phyloP scores from a whole-genome alignment of 2,888 invertebrate species.

The Ashinkailepas kermadecensis region DNA sequence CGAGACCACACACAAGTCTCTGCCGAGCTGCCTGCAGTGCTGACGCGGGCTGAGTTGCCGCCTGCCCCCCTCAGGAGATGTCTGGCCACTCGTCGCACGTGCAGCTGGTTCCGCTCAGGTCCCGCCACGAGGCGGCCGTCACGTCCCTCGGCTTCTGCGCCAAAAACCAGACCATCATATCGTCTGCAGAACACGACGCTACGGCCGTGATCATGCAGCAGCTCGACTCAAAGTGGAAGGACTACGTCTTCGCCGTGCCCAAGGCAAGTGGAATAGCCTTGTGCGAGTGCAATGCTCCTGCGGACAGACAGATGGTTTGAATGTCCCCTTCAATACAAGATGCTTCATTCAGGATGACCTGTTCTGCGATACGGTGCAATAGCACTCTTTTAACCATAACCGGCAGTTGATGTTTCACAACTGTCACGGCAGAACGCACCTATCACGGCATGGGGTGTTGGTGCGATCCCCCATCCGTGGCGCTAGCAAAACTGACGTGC shows the following conservation, averaged over 20 bases:
- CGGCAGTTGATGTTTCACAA: too few relatives aligned
- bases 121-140: background rate
- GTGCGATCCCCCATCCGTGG: too few relatives aligned
- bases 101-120: background rate
- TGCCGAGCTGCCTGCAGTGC: too few relatives aligned
- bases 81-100: background rate
- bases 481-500: too few relatives aligned
- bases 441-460: too few relatives aligned
- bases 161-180: slow-evolving; percentile 42
- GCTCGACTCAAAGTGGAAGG: slow-evolving; percentile 47
- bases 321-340: background rate
- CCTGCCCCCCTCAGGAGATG: background rate
- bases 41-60: too few relatives aligned
- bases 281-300: background rate
- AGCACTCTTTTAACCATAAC: too few relatives aligned
- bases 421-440: too few relatives aligned
- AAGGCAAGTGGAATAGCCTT: slow-evolving; percentile 43
- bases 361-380: too few relatives aligned
- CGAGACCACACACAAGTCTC: too few relatives aligned
- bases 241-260: slow-evolving; percentile 50
- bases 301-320: background rate
- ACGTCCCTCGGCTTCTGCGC: background rate
- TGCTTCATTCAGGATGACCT: too few relatives aligned
- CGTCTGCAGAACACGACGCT: slow-evolving; percentile 52
- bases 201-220: slow-evolving; percentile 48